Conservation (phyloP, 2,888 invertebrate genomes). For the Belgica antarctica region DNA sequence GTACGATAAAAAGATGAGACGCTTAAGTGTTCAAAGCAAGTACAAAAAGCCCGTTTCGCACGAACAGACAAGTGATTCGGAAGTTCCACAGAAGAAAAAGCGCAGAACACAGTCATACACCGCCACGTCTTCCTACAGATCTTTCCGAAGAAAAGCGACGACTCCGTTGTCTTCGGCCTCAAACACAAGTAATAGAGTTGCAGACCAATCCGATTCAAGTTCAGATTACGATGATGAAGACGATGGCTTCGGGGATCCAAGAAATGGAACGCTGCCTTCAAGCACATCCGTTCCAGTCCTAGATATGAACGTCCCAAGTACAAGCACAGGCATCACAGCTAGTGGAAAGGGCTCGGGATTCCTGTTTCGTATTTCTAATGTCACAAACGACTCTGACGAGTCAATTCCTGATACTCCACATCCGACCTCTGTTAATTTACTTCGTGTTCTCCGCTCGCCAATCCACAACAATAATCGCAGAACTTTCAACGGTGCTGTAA, state of each 20-base stretch:
- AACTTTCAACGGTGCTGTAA: not conserved
- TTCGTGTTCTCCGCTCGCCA: conserved; percentile 24
- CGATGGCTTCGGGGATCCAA: conserved; percentile 27
- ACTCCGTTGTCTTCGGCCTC: conserved; percentile 38
- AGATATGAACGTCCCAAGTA: conserved; percentile 59
- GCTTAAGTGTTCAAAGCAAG: conserved; percentile 38
- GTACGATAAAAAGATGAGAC: conserved; percentile 44
- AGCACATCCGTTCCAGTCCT: conserved; percentile 50
- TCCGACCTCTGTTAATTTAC: not conserved
- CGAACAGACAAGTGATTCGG: conserved; percentile 44
- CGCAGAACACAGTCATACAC: conserved; percentile 38
- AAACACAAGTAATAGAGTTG: conserved; percentile 18
- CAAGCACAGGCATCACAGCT: conserved; percentile 61
- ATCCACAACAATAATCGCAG: conserved; percentile 14
- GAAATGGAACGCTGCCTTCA: conserved; percentile 9
- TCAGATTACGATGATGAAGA: conserved; percentile 45
- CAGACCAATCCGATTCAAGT: conserved; percentile 34
- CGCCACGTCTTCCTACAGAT: conserved; percentile 41
- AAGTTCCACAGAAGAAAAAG: conserved; percentile 42
- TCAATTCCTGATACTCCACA: conserved; percentile 48
- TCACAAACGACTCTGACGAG: conserved; percentile 62
- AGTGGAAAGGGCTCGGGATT: conserved; percentile 50
- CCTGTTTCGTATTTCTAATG: conserved; percentile 59
- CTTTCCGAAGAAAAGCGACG: conserved; percentile 41
- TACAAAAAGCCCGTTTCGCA: conserved; percentile 42